Evolutionary conservation across 2,113 vertebrate genomes (phyloP), one percentile per base, ranked within the genome.

Genomic region (Calyptomena viridis): DNA sequence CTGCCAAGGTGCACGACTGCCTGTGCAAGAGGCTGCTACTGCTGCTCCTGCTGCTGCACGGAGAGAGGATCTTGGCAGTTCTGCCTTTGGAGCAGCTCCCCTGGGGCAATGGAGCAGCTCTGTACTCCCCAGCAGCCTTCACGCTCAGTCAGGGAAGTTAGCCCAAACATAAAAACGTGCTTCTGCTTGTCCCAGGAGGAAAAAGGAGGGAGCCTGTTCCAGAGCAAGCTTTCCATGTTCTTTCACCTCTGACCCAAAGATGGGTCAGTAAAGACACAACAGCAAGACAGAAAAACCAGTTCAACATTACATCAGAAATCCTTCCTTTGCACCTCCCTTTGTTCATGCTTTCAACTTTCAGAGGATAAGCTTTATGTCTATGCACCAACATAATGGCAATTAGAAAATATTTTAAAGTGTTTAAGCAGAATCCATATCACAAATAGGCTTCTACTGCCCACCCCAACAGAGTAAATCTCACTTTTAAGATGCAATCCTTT

Each of bases 281-380:
- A 78, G n/a, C 0, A 0, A 82, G 30, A 46, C 33, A 83, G 46
- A 64, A 78, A 53, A 69, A 21, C 28, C 40, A 10, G 27, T 78
- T 44, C 53, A 64, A 13, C 0, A 3, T 49, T 44, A 44, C 0
- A 0, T 7, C 71, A 79, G 49, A 56, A 68, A 49, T 8, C 22
- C 83, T 84, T 62, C 56, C 20, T 84, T 47, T 67, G 46, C 30
- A 12, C 24, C 16, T 37, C 30, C 1, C 5, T 21, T 78, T 68
- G 47, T 52, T n/a, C 37, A 11, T 9, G 31, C 31, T 49, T 91
- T n/a, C 0, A 31, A 0, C 39, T 39, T 78, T 18, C 35, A 60
- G 33, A 67, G 8, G 16, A 31, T 17, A 46, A 55, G 35, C 17
- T 80, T 63, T 20, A 31, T 39, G 31, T 35, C 10, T 67, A 35